These are phyloP conservation scores for Lissonota sp. DNA, from an alignment of 2,888 invertebrate genomes.

Conservation along the genomic window DNA sequence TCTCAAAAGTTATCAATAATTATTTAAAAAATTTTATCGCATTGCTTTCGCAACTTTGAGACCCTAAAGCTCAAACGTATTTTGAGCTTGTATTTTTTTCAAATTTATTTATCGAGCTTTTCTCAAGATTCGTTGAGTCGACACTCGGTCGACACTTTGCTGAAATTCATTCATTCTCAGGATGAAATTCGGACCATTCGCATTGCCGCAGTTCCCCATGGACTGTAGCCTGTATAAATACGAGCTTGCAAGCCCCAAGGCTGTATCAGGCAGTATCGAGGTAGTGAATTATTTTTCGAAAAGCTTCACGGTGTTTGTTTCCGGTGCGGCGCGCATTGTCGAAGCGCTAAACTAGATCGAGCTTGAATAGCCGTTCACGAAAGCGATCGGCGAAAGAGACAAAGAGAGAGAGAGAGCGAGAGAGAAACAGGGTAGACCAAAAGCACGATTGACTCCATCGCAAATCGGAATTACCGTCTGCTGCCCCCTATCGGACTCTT, in stretches of 20 bases:
- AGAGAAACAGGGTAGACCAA: background rate
- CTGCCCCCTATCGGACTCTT: background rate
- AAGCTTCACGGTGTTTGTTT: slow-evolving; percentile 26
- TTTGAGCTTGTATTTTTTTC: too few relatives aligned
- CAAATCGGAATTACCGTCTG: slow-evolving; percentile 55
- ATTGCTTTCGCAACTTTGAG: too few relatives aligned
- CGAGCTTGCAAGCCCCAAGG: slow-evolving; percentile 10
- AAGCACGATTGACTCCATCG: slow-evolving; percentile 44
- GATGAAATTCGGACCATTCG: background rate
- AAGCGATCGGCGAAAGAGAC: slow-evolving; percentile 24
- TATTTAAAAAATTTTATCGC: background rate
- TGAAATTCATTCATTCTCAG: background rate
- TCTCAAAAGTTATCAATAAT: background rate
- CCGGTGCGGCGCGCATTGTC: slow-evolving; percentile 47
- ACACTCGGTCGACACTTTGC: background rate
- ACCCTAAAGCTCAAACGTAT: too few relatives aligned
- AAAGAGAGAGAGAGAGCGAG: slow-evolving; percentile 1
- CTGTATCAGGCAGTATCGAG: background rate
- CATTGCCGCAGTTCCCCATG: background rate
- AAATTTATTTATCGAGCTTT: background rate
- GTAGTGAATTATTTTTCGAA: slow-evolving; percentile 36
- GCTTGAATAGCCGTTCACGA: slow-evolving; percentile 22
- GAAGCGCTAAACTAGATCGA: slow-evolving; percentile 46
- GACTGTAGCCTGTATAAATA: slow-evolving; percentile 27
- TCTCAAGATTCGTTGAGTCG: background rate